A percentile compares a stretch with the other conserved stretches of the same genome.
phyloP scores from a whole-genome alignment of 2,888 invertebrate species.

The Eristalinus aeneus region DNA sequence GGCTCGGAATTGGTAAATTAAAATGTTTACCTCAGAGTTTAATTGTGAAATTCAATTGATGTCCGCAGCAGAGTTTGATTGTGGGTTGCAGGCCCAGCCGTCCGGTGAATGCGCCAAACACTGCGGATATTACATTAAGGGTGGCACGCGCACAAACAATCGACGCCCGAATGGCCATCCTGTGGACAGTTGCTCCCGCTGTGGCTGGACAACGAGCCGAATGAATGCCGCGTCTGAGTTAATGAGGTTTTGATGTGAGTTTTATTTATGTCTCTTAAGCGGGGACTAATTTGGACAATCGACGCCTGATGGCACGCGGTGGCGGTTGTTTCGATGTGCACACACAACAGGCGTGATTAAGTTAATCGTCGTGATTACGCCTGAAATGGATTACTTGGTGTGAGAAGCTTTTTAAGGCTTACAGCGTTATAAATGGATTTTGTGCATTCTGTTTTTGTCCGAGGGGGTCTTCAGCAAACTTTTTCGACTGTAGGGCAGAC shows the following conservation, averaged over 20 bases:
- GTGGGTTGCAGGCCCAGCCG: background rate
- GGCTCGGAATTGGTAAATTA: conserved; percentile 55
- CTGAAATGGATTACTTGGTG: conserved; percentile 23
- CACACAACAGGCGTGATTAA: conserved; percentile 20
- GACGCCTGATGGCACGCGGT: background rate
- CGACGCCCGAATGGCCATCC: too few relatives aligned
- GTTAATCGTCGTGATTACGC: conserved; percentile 8
- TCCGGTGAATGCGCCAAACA: conserved; percentile 15
- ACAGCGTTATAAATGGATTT: background rate
- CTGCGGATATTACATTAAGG: conserved; percentile 44
- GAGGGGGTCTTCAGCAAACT: too few relatives aligned
- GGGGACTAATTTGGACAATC: background rate
- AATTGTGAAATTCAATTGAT: conserved; percentile 57
- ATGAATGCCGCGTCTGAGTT: conserved; percentile 19
- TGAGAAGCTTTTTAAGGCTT: conserved; percentile 8
- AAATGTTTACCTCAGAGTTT: conserved; percentile 56
- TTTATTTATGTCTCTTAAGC: conserved; percentile 31
- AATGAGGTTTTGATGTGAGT: conserved; percentile 60
- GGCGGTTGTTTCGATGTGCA: background rate
- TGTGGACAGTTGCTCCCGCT: background rate
- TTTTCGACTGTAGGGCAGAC: background rate
- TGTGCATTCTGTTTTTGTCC: background rate
- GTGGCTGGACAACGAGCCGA: background rate
- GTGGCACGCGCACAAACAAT: background rate
- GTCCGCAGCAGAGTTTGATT: conserved; percentile 38